Evolutionary conservation across 2,113 vertebrate genomes (phyloP).

Genomic region (Ochotona princeps): DNA sequence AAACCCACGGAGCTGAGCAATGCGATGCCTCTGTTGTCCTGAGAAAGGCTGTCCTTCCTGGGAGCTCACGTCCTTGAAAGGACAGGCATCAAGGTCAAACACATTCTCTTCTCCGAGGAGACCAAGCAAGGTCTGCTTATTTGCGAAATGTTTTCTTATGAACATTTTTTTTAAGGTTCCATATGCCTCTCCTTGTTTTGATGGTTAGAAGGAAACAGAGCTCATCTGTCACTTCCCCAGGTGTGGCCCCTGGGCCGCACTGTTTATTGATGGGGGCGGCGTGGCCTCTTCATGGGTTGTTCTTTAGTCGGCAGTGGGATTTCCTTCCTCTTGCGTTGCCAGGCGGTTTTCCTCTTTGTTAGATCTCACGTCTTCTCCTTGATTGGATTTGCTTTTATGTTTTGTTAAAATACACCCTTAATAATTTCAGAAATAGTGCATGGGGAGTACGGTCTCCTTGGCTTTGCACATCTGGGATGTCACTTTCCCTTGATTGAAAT

Average conservation of each 20-base stretch:
- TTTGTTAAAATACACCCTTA: conserved; percentile 43
- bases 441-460: background rate
- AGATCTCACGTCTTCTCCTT: background rate
- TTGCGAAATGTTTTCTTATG: background rate
- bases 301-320: fast-evolving
- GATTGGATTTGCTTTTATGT: conserved; percentile 25
- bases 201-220: background rate
- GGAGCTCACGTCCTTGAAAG: background rate
- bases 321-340: background rate
- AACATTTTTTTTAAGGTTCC: background rate
- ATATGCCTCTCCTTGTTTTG: background rate
- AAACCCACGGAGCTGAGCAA: background rate
- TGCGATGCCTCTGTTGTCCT: background rate
- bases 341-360: background rate
- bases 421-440: conserved; percentile 36
- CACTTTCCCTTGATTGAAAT: background rate
- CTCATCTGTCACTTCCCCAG: fast-evolving
- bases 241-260: fast-evolving
- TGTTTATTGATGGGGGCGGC: fast-evolving
- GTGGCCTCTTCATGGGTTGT: fast-evolving
- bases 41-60: background rate
- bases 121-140: background rate
- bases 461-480: background rate
- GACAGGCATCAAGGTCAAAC: background rate
- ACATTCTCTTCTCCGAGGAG: background rate